phyloP scores from a whole-genome alignment of 2,888 invertebrate species.

The Apoderus coryli region DNA sequence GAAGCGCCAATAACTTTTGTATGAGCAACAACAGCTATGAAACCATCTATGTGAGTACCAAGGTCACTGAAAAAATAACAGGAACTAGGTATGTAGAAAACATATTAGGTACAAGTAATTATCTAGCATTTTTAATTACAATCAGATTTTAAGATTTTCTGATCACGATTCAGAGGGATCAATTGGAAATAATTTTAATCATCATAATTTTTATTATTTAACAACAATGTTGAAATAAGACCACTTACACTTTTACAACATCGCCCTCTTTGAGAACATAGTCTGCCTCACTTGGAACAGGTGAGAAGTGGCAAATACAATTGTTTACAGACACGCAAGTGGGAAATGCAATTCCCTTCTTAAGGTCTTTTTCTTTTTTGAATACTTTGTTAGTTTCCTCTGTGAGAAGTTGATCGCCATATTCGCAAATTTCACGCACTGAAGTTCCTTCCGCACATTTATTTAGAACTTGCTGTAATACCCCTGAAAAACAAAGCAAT shows the following conservation, averaged over 20 bases:
- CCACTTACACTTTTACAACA: conserved; percentile 89
- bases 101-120: no score
- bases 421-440: conserved; percentile 81
- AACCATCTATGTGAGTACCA: conserved; percentile 97
- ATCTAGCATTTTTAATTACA: no score
- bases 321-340: conserved; percentile 98
- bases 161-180: conserved; percentile 22
- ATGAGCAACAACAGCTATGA: conserved; percentile 95
- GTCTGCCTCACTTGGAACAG: conserved; percentile 84
- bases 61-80: conserved; percentile 88
- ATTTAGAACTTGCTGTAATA: conserved; percentile 73
- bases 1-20: conserved; percentile 79
- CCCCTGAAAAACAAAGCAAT: conserved; percentile 58
- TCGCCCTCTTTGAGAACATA: conserved; percentile 78
- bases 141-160: conserved; percentile 12
- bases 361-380: conserved; percentile 96
- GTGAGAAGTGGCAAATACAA: conserved; percentile 98
- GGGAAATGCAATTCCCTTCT: conserved; percentile 97
- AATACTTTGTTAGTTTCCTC: conserved; percentile 94
- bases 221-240: conserved; percentile 4
- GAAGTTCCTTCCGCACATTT: conserved; percentile 80
- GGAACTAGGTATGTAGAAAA: no score
- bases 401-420: conserved; percentile 71
- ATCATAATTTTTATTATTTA: no score
- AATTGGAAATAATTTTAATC: conserved; percentile 22